Base-by-base conservation (phyloP, 2,797 vertebrate genomes). In the Phoxinus dragarum region DNA sequence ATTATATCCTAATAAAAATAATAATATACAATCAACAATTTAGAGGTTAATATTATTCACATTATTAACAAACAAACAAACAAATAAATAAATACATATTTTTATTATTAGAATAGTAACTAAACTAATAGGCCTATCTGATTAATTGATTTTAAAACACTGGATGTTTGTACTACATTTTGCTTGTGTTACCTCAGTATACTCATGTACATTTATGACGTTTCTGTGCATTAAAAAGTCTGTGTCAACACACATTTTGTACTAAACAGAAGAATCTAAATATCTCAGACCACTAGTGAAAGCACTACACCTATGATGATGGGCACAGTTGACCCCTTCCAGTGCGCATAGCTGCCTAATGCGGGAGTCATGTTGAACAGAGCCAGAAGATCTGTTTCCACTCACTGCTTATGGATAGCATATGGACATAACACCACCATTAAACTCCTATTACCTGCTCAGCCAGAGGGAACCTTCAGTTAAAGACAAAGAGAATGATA, bases 361-460 rank as follows among this genome's bases (percentile, higher is more conserved):
- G 27, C 27, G 74, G 40, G 67, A 64, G 36, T n/a, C 67, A 67
- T 68, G 72, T 64, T 86, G 54, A 69, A 21, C n/a, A 42, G 66
- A 59, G 67, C 47, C 71, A 67, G 38, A 27, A 66, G 31, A 79
- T 89, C 84, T 87, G 86, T 64, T 86, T 68, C 69, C 81, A 40
- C 56, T 89, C 86, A 83, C 52, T 49, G 78, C 61, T 79, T 49
- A 81, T 42, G 23, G 80, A 79, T 56, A 74, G 49, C 56, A 67
- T 59, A 74, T 88, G 87, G 75, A 19, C 74, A 84, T 19, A 82
- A 79, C 49, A 44, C 54, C 67, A 82, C 64, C 49, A 80, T 56
- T 82, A 88, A 85, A 82, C 21, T 75, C 77, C 61, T 59, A 83
- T 80, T 85, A 87, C 72, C 77, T 77, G 56, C 68, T 36, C 23